phyloP scores from a whole-genome alignment of 1,140 invertebrate species.

The Drosophila nebulosa region DNA sequence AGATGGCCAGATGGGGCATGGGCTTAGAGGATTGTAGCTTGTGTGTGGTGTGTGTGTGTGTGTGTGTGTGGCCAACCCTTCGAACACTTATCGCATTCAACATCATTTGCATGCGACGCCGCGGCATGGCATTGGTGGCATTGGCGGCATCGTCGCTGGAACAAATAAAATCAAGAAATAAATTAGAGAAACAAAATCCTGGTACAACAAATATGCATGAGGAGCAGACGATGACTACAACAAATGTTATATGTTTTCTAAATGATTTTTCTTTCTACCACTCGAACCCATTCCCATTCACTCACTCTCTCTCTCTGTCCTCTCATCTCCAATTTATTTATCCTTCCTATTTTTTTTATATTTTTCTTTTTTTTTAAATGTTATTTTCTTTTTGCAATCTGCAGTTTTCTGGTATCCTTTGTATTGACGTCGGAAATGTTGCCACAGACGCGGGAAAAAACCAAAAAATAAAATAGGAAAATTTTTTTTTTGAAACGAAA shows the following conservation, averaged over 20 bases:
- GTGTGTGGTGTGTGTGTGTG: background rate
- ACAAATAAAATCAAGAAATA: slow-evolving; percentile 78
- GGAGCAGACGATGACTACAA: background rate
- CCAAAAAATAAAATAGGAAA: background rate
- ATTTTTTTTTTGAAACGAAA: background rate
- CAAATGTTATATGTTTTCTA: background rate
- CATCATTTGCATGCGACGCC: slow-evolving; percentile 67
- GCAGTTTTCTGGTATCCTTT: slow-evolving; percentile 71
- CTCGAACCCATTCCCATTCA: background rate
- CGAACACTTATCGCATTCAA: slow-evolving; percentile 76
- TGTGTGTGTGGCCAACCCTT: slow-evolving; percentile 48
- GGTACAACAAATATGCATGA: background rate
- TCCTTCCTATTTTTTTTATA: no score
- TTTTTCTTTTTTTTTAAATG: background rate
- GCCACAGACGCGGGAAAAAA: slow-evolving; percentile 46
- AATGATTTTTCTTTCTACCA: background rate
- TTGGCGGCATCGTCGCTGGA: slow-evolving; percentile 19
- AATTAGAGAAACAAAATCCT: slow-evolving; percentile 66
- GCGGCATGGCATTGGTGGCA: background rate
- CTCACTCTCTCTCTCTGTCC: background rate
- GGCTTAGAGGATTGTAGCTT: background rate
- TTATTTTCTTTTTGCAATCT: slow-evolving; percentile 68
- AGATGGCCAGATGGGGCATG: background rate
- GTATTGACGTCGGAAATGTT: slow-evolving; percentile 68
- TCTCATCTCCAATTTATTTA: background rate